phyloP scores from a whole-genome alignment of 2,888 invertebrate species.

The Alsophila aescularia region DNA sequence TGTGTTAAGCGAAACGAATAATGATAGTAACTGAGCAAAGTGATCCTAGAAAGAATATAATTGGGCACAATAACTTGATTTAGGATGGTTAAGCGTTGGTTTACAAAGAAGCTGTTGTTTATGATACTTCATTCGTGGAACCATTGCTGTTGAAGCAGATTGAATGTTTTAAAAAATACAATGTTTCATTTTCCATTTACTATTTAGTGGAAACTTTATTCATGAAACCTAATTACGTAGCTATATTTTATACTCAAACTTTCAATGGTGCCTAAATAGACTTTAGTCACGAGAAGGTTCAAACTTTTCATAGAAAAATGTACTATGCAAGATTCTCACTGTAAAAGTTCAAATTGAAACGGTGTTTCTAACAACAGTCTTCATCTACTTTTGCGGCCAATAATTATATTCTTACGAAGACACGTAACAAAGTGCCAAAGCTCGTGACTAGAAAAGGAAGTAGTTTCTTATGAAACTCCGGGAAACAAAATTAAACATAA shows the following conservation, averaged over 20 bases:
- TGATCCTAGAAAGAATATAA: slow-evolving; percentile 2
- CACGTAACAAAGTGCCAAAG: slow-evolving; percentile 57
- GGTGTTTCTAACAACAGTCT: slow-evolving; percentile 19
- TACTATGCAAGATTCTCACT: slow-evolving; percentile 1
- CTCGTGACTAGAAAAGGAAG: slow-evolving; percentile 72
- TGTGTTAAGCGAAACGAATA: slow-evolving; percentile 18
- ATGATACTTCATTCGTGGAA: not conserved
- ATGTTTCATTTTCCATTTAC: not conserved
- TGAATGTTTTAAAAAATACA: too few relatives aligned
- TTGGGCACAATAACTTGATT: slow-evolving; percentile 3
- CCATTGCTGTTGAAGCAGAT: too few relatives aligned
- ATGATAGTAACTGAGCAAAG: slow-evolving; percentile 25
- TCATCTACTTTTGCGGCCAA: slow-evolving; percentile 44
- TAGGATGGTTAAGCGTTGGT: not conserved
- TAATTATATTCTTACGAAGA: slow-evolving; percentile 46
- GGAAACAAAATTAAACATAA: slow-evolving; percentile 62
- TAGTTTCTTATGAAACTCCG: slow-evolving; percentile 51
- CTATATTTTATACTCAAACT: slow-evolving; percentile 11
- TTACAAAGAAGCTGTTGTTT: not conserved
- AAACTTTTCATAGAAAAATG: slow-evolving; percentile 5
- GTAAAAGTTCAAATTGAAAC: not conserved
- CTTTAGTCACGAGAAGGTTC: slow-evolving; percentile 26
- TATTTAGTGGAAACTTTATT: not conserved
- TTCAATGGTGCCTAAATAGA: slow-evolving; percentile 12
- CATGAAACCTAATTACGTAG: not conserved